These are phyloP conservation scores for Plectropomus leopardus DNA, from an alignment of 2,113 vertebrate species.

Conservation along the genomic window DNA sequence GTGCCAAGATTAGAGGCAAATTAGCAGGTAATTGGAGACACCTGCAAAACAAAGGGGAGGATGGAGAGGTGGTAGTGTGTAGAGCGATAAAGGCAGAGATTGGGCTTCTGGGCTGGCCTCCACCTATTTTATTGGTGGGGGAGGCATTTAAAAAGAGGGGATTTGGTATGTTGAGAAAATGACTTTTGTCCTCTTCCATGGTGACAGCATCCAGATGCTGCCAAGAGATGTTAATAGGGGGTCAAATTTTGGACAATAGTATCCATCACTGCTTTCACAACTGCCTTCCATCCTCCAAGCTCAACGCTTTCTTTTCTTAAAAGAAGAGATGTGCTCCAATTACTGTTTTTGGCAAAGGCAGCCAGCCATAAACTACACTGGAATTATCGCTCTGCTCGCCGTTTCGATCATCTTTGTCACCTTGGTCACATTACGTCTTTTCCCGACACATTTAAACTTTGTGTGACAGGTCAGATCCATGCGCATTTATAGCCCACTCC, in stretches of 20 bases:
- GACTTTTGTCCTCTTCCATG: constrained; percentile 88
- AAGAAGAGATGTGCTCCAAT: constrained; percentile 90
- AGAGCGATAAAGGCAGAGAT: constrained; percentile 69
- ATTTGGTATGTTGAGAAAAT: constrained; percentile 87
- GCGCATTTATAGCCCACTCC: constrained; percentile 49
- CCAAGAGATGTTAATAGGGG: constrained; percentile 95
- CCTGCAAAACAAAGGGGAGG: constrained; percentile 88
- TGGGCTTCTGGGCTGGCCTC: constrained; percentile 62
- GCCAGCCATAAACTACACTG: constrained; percentile 75
- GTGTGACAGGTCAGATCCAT: constrained; percentile 51
- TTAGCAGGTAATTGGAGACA: constrained; percentile 91
- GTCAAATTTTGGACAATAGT: constrained; percentile 93
- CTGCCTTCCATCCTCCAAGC: constrained; percentile 88
- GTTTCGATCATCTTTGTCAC: constrained; percentile 67
- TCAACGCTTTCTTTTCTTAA: constrained; percentile 86
- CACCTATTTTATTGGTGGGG: constrained; percentile 82
- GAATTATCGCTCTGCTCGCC: constrained; percentile 70
- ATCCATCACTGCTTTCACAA: constrained; percentile 92
- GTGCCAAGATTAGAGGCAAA: constrained; percentile 88
- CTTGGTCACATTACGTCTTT: constrained; percentile 61
- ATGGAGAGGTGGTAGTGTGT: constrained; percentile 83
- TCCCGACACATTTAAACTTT: constrained; percentile 66
- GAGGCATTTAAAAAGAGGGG: constrained; percentile 76
- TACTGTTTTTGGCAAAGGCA: constrained; percentile 88
- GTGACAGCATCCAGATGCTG: constrained; percentile 94